Evolutionary conservation across 1,140 invertebrate species (phyloP).

Genomic region (Atta colombica): DNA sequence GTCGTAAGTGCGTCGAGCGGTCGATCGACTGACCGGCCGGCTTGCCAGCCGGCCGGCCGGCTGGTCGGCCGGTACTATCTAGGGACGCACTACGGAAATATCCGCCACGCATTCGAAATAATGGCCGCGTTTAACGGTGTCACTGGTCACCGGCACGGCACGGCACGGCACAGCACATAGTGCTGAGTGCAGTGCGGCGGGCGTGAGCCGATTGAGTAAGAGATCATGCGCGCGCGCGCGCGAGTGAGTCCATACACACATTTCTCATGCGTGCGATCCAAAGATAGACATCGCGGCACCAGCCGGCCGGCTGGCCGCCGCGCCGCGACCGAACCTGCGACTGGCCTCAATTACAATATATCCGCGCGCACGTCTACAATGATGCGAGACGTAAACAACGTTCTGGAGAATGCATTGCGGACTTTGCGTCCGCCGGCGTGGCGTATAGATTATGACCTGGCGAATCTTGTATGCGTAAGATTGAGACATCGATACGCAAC

Average conservation of each 20-base stretch:
- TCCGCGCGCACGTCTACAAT: neutral
- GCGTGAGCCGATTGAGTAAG: conserved; percentile 76
- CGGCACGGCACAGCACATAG: conserved; percentile 40
- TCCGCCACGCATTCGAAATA: conserved; percentile 75
- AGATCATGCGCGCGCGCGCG: conserved; percentile 47
- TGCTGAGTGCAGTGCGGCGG: conserved; percentile 26
- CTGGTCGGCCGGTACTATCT: conserved; percentile 64
- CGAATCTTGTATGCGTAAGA: neutral
- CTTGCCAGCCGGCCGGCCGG: no score
- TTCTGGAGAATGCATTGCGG: conserved; percentile 6
- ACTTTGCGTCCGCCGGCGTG: neutral
- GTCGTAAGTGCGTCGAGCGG: conserved; percentile 18
- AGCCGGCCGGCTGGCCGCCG: conserved; percentile 52
- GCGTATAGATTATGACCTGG: neutral
- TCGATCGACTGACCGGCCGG: conserved; percentile 26
- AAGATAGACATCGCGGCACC: conserved; percentile 77
- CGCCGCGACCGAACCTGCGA: conserved; percentile 64
- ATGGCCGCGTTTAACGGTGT: conserved; percentile 78
- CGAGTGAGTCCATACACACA: neutral
- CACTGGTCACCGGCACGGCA: conserved; percentile 70
- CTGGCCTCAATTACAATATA: conserved; percentile 49
- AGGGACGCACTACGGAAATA: conserved; percentile 75
- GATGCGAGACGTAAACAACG: conserved; percentile 68
- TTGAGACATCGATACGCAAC: neutral
- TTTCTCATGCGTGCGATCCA: conserved; percentile 67